A percentile compares a stretch with the other conserved stretches of the same genome.
phyloP scores from a whole-genome alignment of 1,140 invertebrate genomes.

The Zaprionus camerounensis region DNA sequence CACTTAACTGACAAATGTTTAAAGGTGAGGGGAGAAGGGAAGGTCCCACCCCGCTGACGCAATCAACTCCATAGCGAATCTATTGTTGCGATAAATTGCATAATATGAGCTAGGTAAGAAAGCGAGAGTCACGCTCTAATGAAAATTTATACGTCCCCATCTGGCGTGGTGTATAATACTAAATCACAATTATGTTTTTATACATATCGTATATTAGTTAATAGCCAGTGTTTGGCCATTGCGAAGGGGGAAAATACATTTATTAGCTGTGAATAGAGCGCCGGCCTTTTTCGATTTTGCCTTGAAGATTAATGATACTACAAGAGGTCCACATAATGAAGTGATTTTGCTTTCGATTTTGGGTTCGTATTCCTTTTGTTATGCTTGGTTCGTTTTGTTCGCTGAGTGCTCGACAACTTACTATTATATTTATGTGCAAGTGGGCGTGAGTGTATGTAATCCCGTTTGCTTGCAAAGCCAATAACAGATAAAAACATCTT shows the following conservation, averaged over 20 bases:
- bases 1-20: neutral
- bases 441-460: constrained; percentile 11
- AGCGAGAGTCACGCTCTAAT: constrained; percentile 58
- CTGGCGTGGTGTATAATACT: constrained; percentile 19
- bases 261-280: constrained; percentile 38
- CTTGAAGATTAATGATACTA: constrained; percentile 71
- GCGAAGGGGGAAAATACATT: constrained; percentile 31
- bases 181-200: constrained; percentile 76
- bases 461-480: constrained; percentile 23
- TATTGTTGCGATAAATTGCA: constrained; percentile 14
- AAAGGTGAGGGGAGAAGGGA: neutral
- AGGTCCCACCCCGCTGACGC: neutral
- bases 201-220: constrained; percentile 63
- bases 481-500: constrained; percentile 72
- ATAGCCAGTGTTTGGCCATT: constrained; percentile 39
- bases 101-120: neutral
- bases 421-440: constrained; percentile 8
- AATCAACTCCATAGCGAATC: constrained; percentile 7
- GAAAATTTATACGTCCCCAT: constrained; percentile 58
- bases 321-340: constrained; percentile 65
- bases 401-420: constrained; percentile 4
- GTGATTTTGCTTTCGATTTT: constrained; percentile 59
- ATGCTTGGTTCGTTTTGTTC: constrained; percentile 34
- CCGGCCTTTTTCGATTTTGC: constrained; percentile 29
- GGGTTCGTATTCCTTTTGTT: constrained; percentile 49